These are phyloP conservation scores for Sylvilagus floridanus DNA, from an alignment of 2,797 vertebrate genomes.

Conservation along the genomic window DNA sequence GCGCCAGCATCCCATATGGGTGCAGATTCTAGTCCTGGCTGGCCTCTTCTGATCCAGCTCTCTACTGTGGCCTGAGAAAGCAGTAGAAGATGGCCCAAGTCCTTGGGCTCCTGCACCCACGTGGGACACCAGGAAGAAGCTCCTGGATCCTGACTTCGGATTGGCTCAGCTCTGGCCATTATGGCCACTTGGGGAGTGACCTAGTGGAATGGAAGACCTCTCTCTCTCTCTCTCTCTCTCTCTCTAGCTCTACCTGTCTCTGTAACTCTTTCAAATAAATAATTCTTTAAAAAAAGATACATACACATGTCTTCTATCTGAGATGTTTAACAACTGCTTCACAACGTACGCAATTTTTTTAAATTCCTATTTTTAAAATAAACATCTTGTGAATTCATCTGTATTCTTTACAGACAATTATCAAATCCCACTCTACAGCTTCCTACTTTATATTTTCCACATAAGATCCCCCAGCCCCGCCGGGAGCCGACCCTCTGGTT, in stretches of 20 bases:
- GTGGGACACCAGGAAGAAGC: too few species aligned
- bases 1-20: too few species aligned
- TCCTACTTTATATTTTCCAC: slow-evolving; percentile 28
- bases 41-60: too few species aligned
- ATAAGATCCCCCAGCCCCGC: slow-evolving; percentile 61
- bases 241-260: background rate
- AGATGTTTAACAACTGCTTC: slow-evolving; percentile 43
- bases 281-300: background rate
- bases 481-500: slow-evolving; percentile 43
- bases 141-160: too few species aligned
- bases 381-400: slow-evolving; percentile 60
- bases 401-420: slow-evolving; percentile 66
- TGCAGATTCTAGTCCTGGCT: too few species aligned
- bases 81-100: too few species aligned
- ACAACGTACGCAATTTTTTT: slow-evolving; percentile 68
- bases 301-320: slow-evolving; percentile 45
- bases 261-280: too few species aligned
- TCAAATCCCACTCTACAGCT: background rate
- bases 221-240: background rate
- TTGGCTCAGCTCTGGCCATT: too few species aligned
- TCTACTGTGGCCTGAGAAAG: too few species aligned
- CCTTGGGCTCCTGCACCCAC: too few species aligned
- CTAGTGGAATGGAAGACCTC: too few species aligned
- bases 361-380: slow-evolving; percentile 62
- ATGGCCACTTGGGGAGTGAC: too few species aligned